Evolutionary conservation across 2,888 invertebrate genomes (phyloP), one percentile per base, ranked within the genome.

Genomic region (Ophion ellenae): DNA sequence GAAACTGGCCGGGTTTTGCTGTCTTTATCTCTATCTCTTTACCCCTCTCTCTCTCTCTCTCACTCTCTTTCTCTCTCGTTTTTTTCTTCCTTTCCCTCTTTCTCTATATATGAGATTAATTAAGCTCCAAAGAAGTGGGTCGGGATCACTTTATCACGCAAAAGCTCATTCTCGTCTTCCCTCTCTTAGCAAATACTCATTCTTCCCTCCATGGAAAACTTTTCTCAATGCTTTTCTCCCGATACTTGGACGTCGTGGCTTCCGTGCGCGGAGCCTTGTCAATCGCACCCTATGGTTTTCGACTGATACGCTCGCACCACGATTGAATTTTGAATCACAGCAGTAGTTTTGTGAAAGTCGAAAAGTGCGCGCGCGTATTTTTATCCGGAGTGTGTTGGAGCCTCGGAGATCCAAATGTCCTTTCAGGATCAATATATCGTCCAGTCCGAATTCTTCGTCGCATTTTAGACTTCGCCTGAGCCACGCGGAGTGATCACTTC

Each of bases 81-180:
- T 10, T 10, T 47, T 47, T 10, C 10, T 53, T 53, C 4, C 11
- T 2, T 2, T 17, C 11, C 17, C 17, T 17, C 70, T 28, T 70
- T 79, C 64, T 61, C 47, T 75, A 40, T 40, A 20, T 71, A 10
- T 40, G 36, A 57, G 70, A 81, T 63, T 79, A 85, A 85, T 70
- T 81, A 63, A 75, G 57, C 47, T 70, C 63, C 47, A 66, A 75
- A 57, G 73, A 85, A 85, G 59, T 79, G 78, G 85, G 85, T 78
- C 81, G 85, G 64, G n/a, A 69, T 63, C 64, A 14, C 64, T 73
- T 40, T 64, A 69, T 82, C 85, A 82, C 81, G 85, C 81, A 70
- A 82, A 53, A 78, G 70, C 70, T 84, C 75, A 61, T 61, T 61
- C 61, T 61, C 61, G 24, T 61, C 9, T 6, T 20, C 61, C 20